These are phyloP conservation scores for Papilio elwesi DNA, from an alignment of 2,888 invertebrate species.

Conservation along the genomic window DNA sequence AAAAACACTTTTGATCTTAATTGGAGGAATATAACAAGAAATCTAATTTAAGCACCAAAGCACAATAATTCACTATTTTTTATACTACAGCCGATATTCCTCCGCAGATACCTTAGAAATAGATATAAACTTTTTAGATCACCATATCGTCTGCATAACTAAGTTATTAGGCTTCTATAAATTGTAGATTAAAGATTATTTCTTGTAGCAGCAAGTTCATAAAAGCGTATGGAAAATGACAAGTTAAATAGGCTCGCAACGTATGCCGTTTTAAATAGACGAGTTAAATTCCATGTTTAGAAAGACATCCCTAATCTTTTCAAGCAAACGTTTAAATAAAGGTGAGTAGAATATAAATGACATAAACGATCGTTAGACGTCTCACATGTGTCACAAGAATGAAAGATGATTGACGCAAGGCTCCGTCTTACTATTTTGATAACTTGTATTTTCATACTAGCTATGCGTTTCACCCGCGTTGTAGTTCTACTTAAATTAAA, in stretches of 20 bases:
- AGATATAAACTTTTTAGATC: no score
- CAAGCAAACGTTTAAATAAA: not conserved
- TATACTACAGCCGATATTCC: no score
- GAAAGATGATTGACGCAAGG: not conserved
- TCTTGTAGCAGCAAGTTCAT: no score
- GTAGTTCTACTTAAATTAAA: no score
- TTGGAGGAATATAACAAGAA: no score
- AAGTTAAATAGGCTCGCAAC: not conserved
- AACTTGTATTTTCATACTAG: not conserved
- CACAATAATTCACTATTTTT: no score
- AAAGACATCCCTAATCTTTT: constrained; percentile 8
- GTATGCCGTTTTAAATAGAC: not conserved
- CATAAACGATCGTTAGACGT: not conserved
- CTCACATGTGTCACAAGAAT: not conserved
- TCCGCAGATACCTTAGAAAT: no score
- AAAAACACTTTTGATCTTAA: no score
- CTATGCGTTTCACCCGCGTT: not conserved
- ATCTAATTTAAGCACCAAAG: no score
- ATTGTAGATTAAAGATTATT: no score
- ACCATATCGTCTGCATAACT: no score
- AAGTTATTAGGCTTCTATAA: no score
- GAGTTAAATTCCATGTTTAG: not conserved
- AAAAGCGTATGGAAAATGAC: not conserved
- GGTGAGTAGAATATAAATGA: not conserved
- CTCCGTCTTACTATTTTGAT: not conserved